Percentiles rank a stretch among this genome's conserved stretches.
phyloP scores from a whole-genome alignment of 2,888 invertebrate genomes.

The Pherbina coryleti region DNA sequence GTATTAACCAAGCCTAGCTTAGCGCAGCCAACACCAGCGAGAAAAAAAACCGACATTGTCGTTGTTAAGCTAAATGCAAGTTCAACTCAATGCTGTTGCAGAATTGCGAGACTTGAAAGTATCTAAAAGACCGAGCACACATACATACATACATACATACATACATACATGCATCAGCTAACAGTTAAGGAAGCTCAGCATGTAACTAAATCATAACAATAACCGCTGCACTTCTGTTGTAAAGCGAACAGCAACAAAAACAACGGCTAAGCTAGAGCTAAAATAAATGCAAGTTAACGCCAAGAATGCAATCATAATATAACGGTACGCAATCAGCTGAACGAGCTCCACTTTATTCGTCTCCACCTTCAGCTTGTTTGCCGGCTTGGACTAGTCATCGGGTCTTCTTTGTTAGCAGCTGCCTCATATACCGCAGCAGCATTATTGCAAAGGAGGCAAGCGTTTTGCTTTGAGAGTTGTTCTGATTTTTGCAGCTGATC shows the following conservation, averaged over 20 bases:
- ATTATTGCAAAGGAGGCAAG: no score
- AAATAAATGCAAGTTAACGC: not conserved
- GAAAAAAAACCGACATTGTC: not conserved
- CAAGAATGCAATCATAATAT: conserved; percentile 42
- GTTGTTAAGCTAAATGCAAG: not conserved
- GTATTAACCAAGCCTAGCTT: not conserved
- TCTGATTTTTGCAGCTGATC: conserved; percentile 9
- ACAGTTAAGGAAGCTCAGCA: not conserved
- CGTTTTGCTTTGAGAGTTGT: not conserved
- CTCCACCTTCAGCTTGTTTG: not conserved
- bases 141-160: no score
- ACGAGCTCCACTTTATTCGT: not conserved
- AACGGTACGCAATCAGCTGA: conserved; percentile 29
- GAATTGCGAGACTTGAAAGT: not conserved
- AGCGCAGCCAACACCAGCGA: not conserved
- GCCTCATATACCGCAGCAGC: not conserved
- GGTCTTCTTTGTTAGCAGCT: conserved; percentile 11
- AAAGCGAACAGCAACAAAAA: not conserved
- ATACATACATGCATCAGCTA: no score
- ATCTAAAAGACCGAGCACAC: no score
- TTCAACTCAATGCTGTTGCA: not conserved
- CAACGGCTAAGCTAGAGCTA: not conserved
- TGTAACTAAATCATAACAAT: conserved; percentile 17
- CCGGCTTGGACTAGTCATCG: not conserved
- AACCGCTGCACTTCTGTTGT: not conserved